Conservation (phyloP, 2,113 vertebrate species). For the Narcine bancroftii region DNA sequence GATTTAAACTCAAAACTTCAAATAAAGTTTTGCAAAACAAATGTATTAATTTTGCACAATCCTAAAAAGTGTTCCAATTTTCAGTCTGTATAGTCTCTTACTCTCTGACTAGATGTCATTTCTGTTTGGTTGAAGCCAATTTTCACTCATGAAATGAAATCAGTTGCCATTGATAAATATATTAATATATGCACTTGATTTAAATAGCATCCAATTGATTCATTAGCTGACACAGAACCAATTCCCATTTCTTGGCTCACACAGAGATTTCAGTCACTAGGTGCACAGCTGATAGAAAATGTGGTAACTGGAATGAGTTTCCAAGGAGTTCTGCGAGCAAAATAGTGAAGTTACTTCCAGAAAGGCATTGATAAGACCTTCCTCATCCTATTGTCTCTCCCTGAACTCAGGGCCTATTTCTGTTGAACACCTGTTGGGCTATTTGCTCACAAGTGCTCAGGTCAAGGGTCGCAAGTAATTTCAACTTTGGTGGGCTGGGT, state of each 20-base stretch:
- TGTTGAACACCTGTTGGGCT: too few relatives aligned
- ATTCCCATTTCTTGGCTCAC: not conserved
- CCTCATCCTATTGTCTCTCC: not conserved
- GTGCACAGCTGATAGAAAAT: not conserved
- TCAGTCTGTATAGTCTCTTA: not conserved
- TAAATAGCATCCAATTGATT: too few relatives aligned
- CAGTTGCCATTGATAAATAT: too few relatives aligned
- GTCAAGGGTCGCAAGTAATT: too few relatives aligned
- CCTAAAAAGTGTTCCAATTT: not conserved
- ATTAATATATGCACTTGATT: too few relatives aligned
- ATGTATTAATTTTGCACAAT: not conserved
- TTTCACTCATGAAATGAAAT: not conserved
- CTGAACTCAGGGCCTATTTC: too few relatives aligned
- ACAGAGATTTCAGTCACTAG: not conserved
- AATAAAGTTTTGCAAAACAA: not conserved
- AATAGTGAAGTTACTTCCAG: not conserved
- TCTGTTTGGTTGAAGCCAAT: not conserved
- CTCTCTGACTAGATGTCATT: not conserved
- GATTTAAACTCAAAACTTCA: not conserved
- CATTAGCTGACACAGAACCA: too few relatives aligned
- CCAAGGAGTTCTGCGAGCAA: not conserved
- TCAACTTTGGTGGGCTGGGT: too few relatives aligned
- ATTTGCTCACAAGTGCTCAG: too few relatives aligned
- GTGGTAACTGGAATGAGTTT: not conserved
- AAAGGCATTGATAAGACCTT: not conserved